Evolutionary conservation across 1,140 invertebrate genomes (phyloP), one percentile per base, ranked within the genome.

Genomic region (Drosophila arawakana): DNA sequence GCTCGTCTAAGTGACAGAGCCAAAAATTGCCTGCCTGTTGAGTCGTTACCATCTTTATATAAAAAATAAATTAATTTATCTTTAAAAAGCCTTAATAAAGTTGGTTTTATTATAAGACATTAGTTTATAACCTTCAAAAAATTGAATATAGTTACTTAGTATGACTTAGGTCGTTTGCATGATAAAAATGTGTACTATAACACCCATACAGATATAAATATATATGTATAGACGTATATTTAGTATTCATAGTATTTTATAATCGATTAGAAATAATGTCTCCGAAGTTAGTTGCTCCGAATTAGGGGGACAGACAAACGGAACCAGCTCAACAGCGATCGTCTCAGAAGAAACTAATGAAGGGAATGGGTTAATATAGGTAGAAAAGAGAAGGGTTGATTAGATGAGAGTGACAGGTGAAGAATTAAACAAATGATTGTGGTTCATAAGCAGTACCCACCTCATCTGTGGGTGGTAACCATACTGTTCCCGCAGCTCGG

Each of bases 271-370:
- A 30, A 30, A 30, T 5, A 30, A 10, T 41, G 39, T 41, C 39
- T 41, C 10, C 4, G 9, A 41, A 7, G 13, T 30, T 43, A 43
- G 41, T 43, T n/a, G 4, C 41, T 6, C n/a, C 13, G 98, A 99
- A 93, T 94, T 99, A 93, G 97, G 99, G 9, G 34, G 7, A 54
- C 2, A 37, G 30, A 34, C 9, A 30, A 13, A 0, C 7, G 25
- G 11, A 52, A 52, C 2, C 25, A 52, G 30, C 6, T 7, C 21
- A 50, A 2, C 11, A 3, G 10, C 11, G 61, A 6, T 8, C 4
- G 41, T 9, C 46, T 68, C n/a, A 58, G 18, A 67, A 67, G 18
- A 67, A 67, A 55, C 66, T 59, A 44, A n/a, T 9, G 13, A 15
- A 18, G 21, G 25, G 11, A 44, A 39, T 37, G 4, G 35, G 34